A percentile compares a stretch with the other conserved stretches of the same genome.
phyloP scores from a whole-genome alignment of 2,888 invertebrate genomes.

The Noctua pronuba region DNA sequence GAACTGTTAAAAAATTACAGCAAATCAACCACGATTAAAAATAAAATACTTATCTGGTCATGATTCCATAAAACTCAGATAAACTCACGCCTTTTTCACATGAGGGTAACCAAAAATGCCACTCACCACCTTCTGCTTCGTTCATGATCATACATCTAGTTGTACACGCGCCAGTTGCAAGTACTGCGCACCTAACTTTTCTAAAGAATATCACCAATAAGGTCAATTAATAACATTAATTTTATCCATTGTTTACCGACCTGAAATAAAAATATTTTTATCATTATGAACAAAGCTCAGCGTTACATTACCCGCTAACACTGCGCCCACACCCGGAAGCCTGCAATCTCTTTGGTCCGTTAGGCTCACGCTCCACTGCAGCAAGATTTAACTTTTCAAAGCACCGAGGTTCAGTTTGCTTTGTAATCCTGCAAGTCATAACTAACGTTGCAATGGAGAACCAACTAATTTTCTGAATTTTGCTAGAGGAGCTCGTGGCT shows the following conservation, averaged over 20 bases:
- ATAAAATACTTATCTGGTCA: background rate
- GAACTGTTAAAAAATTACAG: too few relatives aligned
- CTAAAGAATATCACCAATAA: background rate
- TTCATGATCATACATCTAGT: background rate
- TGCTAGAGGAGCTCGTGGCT: too few relatives aligned
- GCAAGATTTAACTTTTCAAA: conserved; percentile 70
- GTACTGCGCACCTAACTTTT: background rate
- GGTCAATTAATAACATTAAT: too few relatives aligned
- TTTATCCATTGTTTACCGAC: background rate
- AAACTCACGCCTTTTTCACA: background rate
- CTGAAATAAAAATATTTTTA: background rate
- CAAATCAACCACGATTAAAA: too few relatives aligned
- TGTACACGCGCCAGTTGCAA: background rate
- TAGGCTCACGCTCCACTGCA: conserved; percentile 64
- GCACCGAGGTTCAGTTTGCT: conserved; percentile 54
- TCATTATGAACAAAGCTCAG: background rate
- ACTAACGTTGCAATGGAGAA: conserved; percentile 32
- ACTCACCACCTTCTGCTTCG: background rate
- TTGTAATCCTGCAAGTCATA: conserved; percentile 52
- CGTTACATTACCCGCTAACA: conserved; percentile 32
- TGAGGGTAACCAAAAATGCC: background rate
- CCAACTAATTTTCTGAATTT: conserved; percentile 30
- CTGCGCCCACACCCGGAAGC: conserved; percentile 52
- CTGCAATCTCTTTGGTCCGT: conserved; percentile 68
- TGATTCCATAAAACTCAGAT: background rate